These are phyloP conservation scores for Sceloporus undulatus DNA, from an alignment of 2,113 vertebrate genomes.

Conservation along the genomic window DNA sequence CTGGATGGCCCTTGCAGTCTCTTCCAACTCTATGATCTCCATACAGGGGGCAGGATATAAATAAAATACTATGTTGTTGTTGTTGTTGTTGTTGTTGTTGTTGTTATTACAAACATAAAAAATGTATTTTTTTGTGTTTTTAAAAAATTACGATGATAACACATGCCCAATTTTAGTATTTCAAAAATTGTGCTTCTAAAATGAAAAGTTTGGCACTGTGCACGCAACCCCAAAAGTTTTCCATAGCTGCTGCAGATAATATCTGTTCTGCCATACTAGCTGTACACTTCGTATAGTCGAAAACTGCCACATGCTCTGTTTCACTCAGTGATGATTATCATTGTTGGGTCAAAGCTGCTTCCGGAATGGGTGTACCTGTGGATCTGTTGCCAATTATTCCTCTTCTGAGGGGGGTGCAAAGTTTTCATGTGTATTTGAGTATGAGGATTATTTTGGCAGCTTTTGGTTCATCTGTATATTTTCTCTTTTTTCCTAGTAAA, in stretches of 20 bases:
- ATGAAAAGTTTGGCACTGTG: too few species aligned
- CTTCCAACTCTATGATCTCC: too few species aligned
- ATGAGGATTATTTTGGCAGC: neutral
- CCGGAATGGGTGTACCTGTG: neutral
- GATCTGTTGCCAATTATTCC: neutral
- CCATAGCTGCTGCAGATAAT: neutral
- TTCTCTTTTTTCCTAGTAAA: slow-evolving; percentile 82
- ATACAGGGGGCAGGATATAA: too few species aligned
- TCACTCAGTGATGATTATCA: neutral
- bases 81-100: too few species aligned
- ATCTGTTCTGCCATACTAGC: neutral
- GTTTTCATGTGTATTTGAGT: neutral
- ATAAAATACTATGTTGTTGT: too few species aligned
- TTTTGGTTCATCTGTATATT: slow-evolving; percentile 12
- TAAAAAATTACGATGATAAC: too few species aligned
- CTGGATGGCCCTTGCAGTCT: too few species aligned
- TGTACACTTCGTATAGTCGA: neutral
- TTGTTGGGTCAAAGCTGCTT: neutral
- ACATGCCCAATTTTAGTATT: too few species aligned
- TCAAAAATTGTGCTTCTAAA: too few species aligned
- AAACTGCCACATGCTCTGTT: neutral
- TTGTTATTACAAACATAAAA: too few species aligned
- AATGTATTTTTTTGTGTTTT: too few species aligned
- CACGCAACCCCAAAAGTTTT: too few species aligned
- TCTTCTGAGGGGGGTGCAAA: neutral